Conservation (phyloP, 2,113 vertebrate species). For the Cebus imitator region DNA sequence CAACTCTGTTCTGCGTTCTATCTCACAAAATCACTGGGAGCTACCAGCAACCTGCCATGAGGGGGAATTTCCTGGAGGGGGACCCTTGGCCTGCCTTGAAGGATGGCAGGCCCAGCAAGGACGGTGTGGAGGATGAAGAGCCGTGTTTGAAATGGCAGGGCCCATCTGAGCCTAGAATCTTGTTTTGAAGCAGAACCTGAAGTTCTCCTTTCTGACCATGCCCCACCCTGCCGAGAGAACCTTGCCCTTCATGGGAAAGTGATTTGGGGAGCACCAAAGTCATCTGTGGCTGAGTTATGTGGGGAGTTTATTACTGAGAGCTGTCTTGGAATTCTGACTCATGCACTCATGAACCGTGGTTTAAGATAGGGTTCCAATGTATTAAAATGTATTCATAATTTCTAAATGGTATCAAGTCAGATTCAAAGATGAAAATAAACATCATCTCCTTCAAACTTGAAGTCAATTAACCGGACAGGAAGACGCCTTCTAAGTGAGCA, state of each 20-base stretch:
- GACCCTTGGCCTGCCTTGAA: background rate
- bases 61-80: background rate
- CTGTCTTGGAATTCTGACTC: background rate
- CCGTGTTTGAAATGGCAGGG: background rate
- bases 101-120: background rate
- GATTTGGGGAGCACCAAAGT: background rate
- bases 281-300: background rate
- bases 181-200: background rate
- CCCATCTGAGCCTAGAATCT: background rate
- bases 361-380: background rate
- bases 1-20: background rate
- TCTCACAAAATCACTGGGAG: background rate
- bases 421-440: background rate
- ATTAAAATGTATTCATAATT: background rate
- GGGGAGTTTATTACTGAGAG: background rate
- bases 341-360: fast-evolving
- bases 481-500: background rate
- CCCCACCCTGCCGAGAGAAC: background rate
- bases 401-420: background rate
- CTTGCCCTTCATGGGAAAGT: conserved; percentile 10
- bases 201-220: background rate
- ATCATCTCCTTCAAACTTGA: background rate
- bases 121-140: fast-evolving
- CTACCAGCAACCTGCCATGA: background rate
- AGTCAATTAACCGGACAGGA: background rate